Evolutionary conservation across 2,797 vertebrate genomes (phyloP), one percentile per base, ranked within the genome.

Genomic region (Delichon dasypus): DNA sequence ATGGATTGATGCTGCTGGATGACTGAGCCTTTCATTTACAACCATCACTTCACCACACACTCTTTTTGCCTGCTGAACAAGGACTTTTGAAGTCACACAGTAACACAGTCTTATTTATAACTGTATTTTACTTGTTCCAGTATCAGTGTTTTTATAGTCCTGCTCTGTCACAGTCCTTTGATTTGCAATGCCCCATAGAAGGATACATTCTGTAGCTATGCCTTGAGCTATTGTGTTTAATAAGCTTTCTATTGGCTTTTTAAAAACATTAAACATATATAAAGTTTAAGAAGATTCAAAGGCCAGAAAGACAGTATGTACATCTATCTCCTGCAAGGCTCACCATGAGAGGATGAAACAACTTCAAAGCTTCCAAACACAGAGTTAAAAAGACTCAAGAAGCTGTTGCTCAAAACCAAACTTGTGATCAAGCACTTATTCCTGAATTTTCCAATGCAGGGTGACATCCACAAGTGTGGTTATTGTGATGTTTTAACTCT

Each of bases 191-290:
- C n/a, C 40, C 55, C 53, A 58, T 14, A 79, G 76, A 93, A 81
- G 36, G 78, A 73, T 26, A 44, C 40, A 76, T 89, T 92, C 86
- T 81, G 32, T 70, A 81, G 29, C 38, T 88, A 38, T 85, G 73
- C 60, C 77, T 79, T 90, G 54, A 90, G 68, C 85, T 90, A 80
- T 93, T 93, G 62, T 85, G 74, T 62, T 78, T 95, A 86, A 67
- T 61, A 71, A 44, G 47, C 53, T 93, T 95, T 96, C 55, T 82
- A 55, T 27, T 82, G 44, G 34, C 78, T 74, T 93, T 96, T 95
- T 5, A 83, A 66, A 93, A 80, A 54, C 40, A 29, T 89, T 87
- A 89, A 89, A 89, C 58, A 53, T 55, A 51, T 48, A 26, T 61
- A 74, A 88, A 26, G 16, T 74, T 85, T 85, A 94, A 91, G 78